Conservation (phyloP, 2,113 vertebrate species). For the Cariama cristata region DNA sequence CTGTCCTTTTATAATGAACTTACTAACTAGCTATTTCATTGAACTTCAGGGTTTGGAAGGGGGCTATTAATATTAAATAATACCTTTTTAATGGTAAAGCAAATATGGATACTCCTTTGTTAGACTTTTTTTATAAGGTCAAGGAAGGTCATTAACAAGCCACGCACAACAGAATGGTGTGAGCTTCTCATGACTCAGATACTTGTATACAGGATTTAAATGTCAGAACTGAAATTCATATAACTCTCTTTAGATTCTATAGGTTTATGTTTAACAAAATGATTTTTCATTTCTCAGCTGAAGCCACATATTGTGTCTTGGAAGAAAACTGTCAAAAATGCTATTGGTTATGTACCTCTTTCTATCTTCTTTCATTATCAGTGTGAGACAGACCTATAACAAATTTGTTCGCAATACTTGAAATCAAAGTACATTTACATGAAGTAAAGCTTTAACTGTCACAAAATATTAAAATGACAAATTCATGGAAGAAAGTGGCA, state of each 20-base stretch:
- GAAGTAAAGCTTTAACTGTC: background rate
- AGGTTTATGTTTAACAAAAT: background rate
- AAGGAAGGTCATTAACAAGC: background rate
- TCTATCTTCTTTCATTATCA: background rate
- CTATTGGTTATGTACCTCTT: background rate
- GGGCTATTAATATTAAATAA: background rate
- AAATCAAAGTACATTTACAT: background rate
- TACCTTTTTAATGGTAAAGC: background rate
- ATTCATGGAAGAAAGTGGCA: background rate
- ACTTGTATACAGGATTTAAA: background rate
- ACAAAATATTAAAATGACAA: conserved; percentile 1
- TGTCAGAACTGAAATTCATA: conserved; percentile 47
- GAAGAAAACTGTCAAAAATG: background rate
- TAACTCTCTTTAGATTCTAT: background rate
- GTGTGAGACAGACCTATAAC: conserved; percentile 1
- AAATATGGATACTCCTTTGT: background rate
- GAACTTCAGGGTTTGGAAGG: background rate
- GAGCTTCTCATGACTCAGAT: background rate
- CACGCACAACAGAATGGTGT: background rate
- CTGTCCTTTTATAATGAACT: background rate
- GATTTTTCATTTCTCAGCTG: background rate
- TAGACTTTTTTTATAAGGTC: background rate
- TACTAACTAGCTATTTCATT: background rate
- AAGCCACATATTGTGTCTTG: background rate
- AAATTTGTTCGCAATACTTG: background rate